phyloP scores from a whole-genome alignment of 2,888 invertebrate genomes.

The Acronicta aceris region DNA sequence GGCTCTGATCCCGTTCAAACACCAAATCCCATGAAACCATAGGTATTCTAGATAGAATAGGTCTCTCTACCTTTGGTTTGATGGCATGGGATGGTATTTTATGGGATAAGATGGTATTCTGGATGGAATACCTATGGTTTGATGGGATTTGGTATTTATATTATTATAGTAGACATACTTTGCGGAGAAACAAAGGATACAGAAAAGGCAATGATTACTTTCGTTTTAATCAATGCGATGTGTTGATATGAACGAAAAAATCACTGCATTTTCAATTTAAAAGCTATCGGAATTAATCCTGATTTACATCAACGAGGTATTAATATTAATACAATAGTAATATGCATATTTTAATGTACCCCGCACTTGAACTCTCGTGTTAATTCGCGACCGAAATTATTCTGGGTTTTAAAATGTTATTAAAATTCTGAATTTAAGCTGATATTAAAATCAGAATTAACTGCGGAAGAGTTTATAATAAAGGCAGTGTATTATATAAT shows the following conservation, averaged over 20 bases:
- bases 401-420: conserved; percentile 24
- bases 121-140: too few species aligned
- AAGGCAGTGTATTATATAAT: conserved; percentile 13
- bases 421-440: conserved; percentile 37
- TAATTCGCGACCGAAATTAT: conserved; percentile 12
- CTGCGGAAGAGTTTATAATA: conserved; percentile 6
- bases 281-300: conserved; percentile 14
- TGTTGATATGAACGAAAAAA: conserved; percentile 11
- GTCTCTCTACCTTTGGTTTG: too few species aligned
- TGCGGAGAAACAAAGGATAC: neutral
- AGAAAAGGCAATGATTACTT: neutral
- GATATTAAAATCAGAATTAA: conserved; percentile 10
- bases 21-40: too few species aligned
- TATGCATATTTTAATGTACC: conserved; percentile 12
- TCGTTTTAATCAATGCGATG: neutral
- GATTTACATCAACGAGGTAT: conserved; percentile 10
- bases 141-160: too few species aligned
- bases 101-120: too few species aligned
- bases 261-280: conserved; percentile 8
- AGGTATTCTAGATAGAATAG: too few species aligned
- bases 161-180: too few species aligned
- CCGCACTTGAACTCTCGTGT: conserved; percentile 1
- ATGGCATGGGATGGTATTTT: too few species aligned
- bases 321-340: neutral
- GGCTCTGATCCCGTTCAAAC: too few species aligned